phyloP scores from a whole-genome alignment of 2,888 invertebrate genomes.

The Heliconius charithonia region DNA sequence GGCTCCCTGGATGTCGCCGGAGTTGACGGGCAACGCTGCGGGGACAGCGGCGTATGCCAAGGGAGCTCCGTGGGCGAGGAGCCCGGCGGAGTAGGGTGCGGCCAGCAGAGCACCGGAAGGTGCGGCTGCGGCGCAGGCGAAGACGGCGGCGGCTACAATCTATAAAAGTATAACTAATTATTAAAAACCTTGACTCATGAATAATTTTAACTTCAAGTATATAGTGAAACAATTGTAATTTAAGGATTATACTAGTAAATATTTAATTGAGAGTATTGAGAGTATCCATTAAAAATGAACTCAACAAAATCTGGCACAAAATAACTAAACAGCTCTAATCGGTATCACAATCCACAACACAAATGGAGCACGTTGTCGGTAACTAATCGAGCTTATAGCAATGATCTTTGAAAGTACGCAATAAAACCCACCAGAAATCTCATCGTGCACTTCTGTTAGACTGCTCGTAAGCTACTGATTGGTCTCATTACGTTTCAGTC shows the following conservation, averaged over 20 bases:
- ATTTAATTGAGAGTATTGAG: neutral
- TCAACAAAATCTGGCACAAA: neutral
- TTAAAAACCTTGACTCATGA: neutral
- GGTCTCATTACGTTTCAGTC: slow-evolving; percentile 23
- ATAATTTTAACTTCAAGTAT: neutral
- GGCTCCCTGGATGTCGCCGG: slow-evolving; percentile 74
- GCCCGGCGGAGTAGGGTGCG: slow-evolving; percentile 60
- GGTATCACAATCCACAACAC: slow-evolving; percentile 11
- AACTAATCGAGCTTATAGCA: slow-evolving; percentile 7
- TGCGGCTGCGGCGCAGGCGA: too few relatives aligned
- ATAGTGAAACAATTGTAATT: neutral
- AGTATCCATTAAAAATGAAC: neutral
- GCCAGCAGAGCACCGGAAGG: slow-evolving; percentile 56
- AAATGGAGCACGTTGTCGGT: neutral
- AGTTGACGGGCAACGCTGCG: slow-evolving; percentile 66
- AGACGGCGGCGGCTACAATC: too few relatives aligned
- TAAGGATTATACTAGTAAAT: neutral
- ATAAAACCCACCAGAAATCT: slow-evolving; percentile 36
- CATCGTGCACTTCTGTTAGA: slow-evolving; percentile 40
- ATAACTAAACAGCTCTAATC: neutral
- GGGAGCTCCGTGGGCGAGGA: slow-evolving; percentile 54
- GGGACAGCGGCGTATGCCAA: slow-evolving; percentile 58
- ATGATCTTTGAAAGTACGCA: slow-evolving; percentile 5
- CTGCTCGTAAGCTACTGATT: slow-evolving; percentile 40
- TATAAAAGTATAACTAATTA: slow-evolving; percentile 59